Conservation (phyloP, 2,797 vertebrate genomes). For the Eulemur mongoz region DNA sequence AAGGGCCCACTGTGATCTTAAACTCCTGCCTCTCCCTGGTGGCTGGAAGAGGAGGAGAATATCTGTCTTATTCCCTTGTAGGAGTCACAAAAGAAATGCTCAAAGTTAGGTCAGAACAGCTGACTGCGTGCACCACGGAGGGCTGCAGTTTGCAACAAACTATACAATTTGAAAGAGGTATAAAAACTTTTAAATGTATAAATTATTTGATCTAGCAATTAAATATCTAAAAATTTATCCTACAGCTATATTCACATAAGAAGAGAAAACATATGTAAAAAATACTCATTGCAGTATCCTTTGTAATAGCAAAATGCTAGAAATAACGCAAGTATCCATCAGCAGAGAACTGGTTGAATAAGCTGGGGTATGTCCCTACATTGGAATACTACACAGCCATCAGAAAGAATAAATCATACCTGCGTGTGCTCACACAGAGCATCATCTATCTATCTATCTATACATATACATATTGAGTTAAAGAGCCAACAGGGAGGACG, state of each 20-base stretch:
- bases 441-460: no score
- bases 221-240: background rate
- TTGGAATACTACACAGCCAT: background rate
- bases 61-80: background rate
- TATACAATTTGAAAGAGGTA: background rate
- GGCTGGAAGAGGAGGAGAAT: background rate
- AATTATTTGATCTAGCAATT: background rate
- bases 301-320: background rate
- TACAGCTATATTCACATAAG: background rate
- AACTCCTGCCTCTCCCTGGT: background rate
- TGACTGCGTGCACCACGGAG: fast-evolving
- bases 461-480: background rate
- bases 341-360: background rate
- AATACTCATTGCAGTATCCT: background rate
- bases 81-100: background rate
- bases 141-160: background rate
- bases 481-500: background rate
- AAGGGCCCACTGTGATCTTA: fast-evolving
- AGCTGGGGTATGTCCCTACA: background rate
- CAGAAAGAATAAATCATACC: background rate
- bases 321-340: no score
- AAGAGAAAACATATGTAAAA: background rate
- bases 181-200: background rate
- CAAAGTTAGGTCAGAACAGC: background rate
- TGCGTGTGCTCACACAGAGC: background rate